These are phyloP conservation scores for Hymenochirus boettgeri DNA, from an alignment of 2,113 vertebrate genomes.

Conservation along the genomic window DNA sequence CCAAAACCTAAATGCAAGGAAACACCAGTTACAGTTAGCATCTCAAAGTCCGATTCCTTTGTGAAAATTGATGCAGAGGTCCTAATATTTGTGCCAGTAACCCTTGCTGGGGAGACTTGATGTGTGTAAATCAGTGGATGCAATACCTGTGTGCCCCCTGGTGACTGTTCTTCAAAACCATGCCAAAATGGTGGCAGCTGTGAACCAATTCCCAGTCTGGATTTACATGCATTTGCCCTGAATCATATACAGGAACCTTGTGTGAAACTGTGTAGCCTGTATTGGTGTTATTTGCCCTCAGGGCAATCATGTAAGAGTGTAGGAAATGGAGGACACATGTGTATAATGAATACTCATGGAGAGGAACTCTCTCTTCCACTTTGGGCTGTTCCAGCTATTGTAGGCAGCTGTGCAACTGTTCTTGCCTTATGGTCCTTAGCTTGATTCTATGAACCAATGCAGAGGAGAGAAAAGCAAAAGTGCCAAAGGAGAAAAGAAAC, in stretches of 20 bases:
- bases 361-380: constrained; percentile 78
- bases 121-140: constrained; percentile 93
- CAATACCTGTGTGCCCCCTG: constrained; percentile 83
- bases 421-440: constrained; percentile 85
- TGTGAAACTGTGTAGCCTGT: constrained; percentile 85
- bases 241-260: constrained; percentile 71
- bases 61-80: constrained; percentile 86
- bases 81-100: constrained; percentile 86
- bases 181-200: constrained; percentile 90
- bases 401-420: constrained; percentile 85
- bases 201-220: constrained; percentile 61
- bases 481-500: constrained; percentile 83
- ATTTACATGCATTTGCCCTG: constrained; percentile 84
- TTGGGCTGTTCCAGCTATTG: constrained; percentile 93
- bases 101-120: constrained; percentile 84
- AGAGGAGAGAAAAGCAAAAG: constrained; percentile 69
- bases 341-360: constrained; percentile 55
- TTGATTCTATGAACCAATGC: constrained; percentile 94
- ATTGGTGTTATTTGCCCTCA: constrained; percentile 75
- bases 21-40: constrained; percentile 72
- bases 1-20: no score
- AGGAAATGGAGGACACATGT: constrained; percentile 66
- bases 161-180: constrained; percentile 80
- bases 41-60: constrained; percentile 75
- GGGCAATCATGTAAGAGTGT: constrained; percentile 71